Conservation (phyloP, 2,113 vertebrate genomes). For the Corythornis cristatus region DNA sequence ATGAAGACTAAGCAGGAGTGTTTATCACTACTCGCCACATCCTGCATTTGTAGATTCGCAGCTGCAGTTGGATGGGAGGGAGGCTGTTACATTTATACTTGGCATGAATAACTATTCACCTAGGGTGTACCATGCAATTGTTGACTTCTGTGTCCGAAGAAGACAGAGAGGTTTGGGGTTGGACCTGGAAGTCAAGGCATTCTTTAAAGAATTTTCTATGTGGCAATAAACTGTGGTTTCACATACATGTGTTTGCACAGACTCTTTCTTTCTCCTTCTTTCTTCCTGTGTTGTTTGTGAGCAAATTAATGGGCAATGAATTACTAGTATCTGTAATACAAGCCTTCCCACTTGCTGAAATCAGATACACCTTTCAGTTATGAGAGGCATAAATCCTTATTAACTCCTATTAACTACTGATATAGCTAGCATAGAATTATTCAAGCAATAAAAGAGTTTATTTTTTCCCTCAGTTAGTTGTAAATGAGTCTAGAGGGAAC, state of each 20-base stretch:
- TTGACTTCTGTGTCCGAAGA: not conserved
- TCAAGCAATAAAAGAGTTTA: slow-evolving; percentile 50
- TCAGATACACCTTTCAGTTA: slow-evolving; percentile 10
- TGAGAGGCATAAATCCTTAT: slow-evolving; percentile 53
- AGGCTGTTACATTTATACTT: not conserved
- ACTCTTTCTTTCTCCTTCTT: not conserved
- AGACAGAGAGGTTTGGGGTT: not conserved
- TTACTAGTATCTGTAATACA: not conserved
- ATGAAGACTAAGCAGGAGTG: not conserved
- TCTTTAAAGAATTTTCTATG: not conserved
- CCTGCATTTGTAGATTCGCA: not conserved
- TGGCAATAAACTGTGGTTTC: not conserved
- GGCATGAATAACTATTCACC: not conserved
- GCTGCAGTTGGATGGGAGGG: not conserved
- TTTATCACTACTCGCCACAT: not conserved
- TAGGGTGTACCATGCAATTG: not conserved
- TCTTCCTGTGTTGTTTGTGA: not conserved
- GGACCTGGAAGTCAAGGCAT: not conserved
- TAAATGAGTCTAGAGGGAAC: slow-evolving; percentile 70
- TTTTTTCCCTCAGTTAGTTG: slow-evolving; percentile 46
- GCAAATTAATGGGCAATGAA: not conserved
- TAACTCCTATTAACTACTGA: slow-evolving; percentile 56
- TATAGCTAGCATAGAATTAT: slow-evolving; percentile 44
- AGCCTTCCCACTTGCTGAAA: not conserved
- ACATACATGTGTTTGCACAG: not conserved